phyloP scores from a whole-genome alignment of 2,888 invertebrate species.

The Drosophila quinaria region DNA sequence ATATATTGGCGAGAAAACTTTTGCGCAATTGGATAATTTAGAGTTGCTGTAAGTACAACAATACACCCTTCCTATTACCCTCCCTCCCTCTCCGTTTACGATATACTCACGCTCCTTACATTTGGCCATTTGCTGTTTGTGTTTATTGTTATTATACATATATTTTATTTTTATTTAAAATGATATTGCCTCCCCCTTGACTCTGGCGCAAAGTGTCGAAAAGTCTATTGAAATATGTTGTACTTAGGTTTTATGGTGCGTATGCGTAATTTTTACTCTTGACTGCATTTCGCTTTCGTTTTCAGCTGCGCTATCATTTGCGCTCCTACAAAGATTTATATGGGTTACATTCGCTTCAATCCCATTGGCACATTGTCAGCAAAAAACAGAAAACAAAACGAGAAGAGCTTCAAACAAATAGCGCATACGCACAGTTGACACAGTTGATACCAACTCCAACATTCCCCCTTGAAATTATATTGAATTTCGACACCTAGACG shows the following conservation, averaged over 20 bases:
- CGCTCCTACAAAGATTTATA: slow-evolving; percentile 62
- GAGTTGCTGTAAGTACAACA: slow-evolving; percentile 86
- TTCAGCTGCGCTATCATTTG: slow-evolving; percentile 54
- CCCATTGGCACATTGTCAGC: slow-evolving; percentile 42
- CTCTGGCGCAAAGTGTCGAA: slow-evolving; percentile 66
- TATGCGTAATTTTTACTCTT: slow-evolving; percentile 80
- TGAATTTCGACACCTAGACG: slow-evolving; percentile 64
- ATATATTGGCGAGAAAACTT: slow-evolving; percentile 85
- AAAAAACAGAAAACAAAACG: slow-evolving; percentile 39
- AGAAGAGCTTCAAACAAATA: slow-evolving; percentile 45
- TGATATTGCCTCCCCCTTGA: slow-evolving; percentile 15
- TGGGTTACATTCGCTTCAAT: slow-evolving; percentile 57
- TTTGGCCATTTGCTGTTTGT: slow-evolving; percentile 43
- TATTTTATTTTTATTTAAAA: slow-evolving; percentile 30
- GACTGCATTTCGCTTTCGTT: slow-evolving; percentile 73
- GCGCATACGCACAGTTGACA: slow-evolving; percentile 46
- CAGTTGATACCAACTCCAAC: slow-evolving; percentile 15
- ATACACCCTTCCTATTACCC: slow-evolving; percentile 6
- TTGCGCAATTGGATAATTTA: slow-evolving; percentile 85
- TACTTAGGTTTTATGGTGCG: slow-evolving; percentile 80
- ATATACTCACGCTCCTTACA: slow-evolving; percentile 18
- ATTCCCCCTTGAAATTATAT: slow-evolving; percentile 20
- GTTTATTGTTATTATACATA: slow-evolving; percentile 26
- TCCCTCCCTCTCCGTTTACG: not conserved
- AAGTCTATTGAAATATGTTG: slow-evolving; percentile 80